A percentile compares a stretch with the other conserved stretches of the same genome.
phyloP scores from a whole-genome alignment of 2,113 vertebrate genomes.

The Aramus guarauna region DNA sequence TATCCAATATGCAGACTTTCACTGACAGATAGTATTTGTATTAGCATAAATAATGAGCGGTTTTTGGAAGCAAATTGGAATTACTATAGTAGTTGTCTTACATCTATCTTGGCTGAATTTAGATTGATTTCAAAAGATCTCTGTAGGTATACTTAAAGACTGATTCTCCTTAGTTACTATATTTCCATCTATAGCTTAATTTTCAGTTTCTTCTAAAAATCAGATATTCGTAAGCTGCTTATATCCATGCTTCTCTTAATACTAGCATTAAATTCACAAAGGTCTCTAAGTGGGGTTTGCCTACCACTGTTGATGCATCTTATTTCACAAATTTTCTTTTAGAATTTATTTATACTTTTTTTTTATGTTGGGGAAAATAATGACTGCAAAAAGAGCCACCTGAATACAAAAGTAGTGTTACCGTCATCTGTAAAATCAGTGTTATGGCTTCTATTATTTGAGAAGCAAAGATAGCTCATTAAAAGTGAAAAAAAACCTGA shows the following conservation, averaged over 20 bases:
- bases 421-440: slow-evolving; percentile 17
- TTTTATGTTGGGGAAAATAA: neutral
- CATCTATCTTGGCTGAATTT: neutral
- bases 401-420: neutral
- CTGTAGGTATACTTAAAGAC: neutral
- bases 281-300: neutral
- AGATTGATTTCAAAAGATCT: neutral
- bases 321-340: neutral
- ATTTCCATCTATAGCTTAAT: neutral
- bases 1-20: neutral
- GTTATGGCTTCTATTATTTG: slow-evolving; percentile 4
- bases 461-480: slow-evolving; percentile 42
- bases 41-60: neutral
- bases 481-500: slow-evolving; percentile 50
- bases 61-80: neutral
- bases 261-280: neutral
- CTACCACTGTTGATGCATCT: neutral
- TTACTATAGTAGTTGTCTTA: neutral
- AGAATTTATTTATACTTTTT: neutral
- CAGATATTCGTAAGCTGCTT: neutral
- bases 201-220: neutral
- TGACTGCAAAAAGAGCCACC: neutral
- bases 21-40: neutral
- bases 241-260: neutral
- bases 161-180: neutral